Conservation (phyloP, 2,797 vertebrate genomes). For the Basileuterus tristriatus region DNA sequence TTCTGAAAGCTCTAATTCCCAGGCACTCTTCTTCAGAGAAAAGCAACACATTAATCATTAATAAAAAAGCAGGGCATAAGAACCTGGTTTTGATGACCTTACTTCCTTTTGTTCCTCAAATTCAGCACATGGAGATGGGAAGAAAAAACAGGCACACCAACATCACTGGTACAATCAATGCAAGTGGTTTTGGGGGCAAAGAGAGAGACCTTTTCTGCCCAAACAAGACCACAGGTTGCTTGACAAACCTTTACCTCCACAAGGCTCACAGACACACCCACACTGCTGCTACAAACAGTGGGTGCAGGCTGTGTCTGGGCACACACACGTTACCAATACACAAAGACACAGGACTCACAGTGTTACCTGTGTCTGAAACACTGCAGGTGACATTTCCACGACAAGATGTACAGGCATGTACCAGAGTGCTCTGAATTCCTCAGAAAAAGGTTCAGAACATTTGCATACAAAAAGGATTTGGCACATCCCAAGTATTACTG, state of each 20-base stretch:
- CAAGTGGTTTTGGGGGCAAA: background rate
- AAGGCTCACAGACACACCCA: background rate
- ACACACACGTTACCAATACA: rapidly evolving
- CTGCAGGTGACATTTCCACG: background rate
- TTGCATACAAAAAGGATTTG: background rate
- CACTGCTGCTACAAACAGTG: rapidly evolving
- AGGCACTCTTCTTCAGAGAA: conserved; percentile 41
- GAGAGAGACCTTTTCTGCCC: background rate
- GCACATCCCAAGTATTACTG: background rate
- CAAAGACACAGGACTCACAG: rapidly evolving
- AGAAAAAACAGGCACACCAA: background rate
- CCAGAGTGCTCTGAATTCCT: background rate
- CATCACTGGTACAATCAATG: background rate
- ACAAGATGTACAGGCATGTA: rapidly evolving
- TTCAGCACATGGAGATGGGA: background rate
- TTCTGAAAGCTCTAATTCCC: conserved; percentile 50
- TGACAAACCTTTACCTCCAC: background rate
- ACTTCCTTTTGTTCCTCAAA: background rate
- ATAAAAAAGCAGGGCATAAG: background rate
- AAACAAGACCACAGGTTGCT: background rate
- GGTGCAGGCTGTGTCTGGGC: background rate
- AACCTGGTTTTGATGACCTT: background rate
- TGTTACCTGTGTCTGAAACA: background rate
- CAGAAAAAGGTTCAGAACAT: background rate
- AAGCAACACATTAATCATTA: conserved; percentile 50